A percentile compares a stretch with the other conserved stretches of the same genome.
Conservation (phyloP, 2,888 invertebrate species). For the Dryadula phaetusa region DNA sequence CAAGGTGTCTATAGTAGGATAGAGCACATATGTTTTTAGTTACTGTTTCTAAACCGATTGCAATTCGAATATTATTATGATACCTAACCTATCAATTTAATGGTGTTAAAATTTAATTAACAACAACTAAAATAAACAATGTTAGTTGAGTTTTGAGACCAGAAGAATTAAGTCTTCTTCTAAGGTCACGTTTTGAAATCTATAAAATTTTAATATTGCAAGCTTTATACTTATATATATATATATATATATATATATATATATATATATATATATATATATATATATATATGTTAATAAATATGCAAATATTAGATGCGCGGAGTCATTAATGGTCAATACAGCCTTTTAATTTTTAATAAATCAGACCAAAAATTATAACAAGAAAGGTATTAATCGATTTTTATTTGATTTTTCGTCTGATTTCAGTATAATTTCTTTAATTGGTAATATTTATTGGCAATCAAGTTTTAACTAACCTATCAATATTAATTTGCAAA, state of each 20-base stretch:
- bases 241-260: background rate
- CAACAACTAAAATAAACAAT: too few species aligned
- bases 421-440: background rate
- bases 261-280: background rate
- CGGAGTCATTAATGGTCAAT: background rate
- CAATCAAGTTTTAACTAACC: conserved; percentile 19
- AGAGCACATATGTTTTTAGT: too few species aligned
- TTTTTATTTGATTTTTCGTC: background rate
- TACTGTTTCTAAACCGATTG: too few species aligned
- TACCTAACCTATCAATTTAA: too few species aligned
- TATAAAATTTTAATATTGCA: background rate
- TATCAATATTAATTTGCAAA: conserved; percentile 8
- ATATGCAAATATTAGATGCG: background rate
- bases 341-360: conserved; percentile 8
- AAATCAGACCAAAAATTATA: background rate
- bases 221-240: background rate
- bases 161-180: background rate
- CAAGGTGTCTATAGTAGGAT: too few species aligned
- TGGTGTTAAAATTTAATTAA: too few species aligned
- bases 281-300: background rate
- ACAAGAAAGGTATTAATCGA: background rate
- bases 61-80: too few species aligned
- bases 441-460: conserved; percentile 8
- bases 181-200: background rate
- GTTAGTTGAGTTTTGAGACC: too few species aligned